These are phyloP conservation scores for Pseudopodoces humilis DNA, from an alignment of 2,113 vertebrate genomes.

Conservation along the genomic window DNA sequence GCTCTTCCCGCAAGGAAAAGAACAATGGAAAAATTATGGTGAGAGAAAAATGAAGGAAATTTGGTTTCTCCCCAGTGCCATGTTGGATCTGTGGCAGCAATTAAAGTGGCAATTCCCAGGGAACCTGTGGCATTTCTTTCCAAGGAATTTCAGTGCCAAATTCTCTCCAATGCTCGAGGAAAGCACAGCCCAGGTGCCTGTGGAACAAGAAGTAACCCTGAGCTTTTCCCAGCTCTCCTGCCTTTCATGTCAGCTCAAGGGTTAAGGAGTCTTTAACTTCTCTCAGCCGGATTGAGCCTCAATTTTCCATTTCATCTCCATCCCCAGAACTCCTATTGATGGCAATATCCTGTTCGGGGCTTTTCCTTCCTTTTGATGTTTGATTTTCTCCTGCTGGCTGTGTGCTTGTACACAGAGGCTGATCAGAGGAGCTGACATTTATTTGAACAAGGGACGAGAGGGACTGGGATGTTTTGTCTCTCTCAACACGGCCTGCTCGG, in stretches of 20 bases:
- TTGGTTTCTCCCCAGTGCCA: neutral
- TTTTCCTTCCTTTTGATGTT: slow-evolving; percentile 36
- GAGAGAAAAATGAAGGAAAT: neutral
- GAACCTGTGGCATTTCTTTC: neutral
- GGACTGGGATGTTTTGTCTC: slow-evolving; percentile 3
- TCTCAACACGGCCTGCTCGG: neutral
- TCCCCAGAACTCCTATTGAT: slow-evolving; percentile 35
- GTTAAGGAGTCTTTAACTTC: slow-evolving; percentile 9
- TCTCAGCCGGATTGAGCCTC: neutral
- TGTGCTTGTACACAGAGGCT: neutral
- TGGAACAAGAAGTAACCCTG: neutral
- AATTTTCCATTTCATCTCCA: slow-evolving; percentile 33
- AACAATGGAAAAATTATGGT: rapidly evolving
- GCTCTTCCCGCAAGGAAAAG: neutral
- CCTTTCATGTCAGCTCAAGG: neutral
- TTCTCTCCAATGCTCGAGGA: neutral
- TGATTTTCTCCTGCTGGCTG: slow-evolving; percentile 54
- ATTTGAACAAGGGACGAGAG: neutral
- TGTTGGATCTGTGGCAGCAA: neutral
- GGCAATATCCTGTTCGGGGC: slow-evolving; percentile 39
- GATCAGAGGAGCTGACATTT: slow-evolving; percentile 40
- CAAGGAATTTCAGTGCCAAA: neutral
- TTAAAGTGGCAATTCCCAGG: neutral
- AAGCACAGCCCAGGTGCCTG: neutral
- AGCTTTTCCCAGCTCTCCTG: neutral